phyloP scores from a whole-genome alignment of 2,797 vertebrate species.

The Cuniculus paca region DNA sequence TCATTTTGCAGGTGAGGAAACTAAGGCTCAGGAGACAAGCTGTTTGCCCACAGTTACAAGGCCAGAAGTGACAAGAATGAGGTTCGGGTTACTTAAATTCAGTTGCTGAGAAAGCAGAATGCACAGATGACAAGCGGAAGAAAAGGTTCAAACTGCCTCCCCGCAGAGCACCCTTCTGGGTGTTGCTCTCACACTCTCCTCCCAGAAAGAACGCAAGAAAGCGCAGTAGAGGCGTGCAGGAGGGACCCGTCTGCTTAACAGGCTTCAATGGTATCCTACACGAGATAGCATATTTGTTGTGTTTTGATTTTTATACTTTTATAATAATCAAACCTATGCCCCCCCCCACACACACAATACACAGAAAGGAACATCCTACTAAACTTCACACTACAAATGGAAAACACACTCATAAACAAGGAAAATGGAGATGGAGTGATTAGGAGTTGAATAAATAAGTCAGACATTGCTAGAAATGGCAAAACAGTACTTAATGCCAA shows the following conservation, averaged over 20 bases:
- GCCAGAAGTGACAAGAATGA: not conserved
- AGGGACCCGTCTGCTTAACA: too few relatives aligned
- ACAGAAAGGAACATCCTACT: not conserved
- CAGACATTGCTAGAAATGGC: constrained; percentile 16
- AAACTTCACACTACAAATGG: not conserved
- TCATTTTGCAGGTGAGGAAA: not conserved
- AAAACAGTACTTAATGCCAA: not conserved
- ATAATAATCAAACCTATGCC: not conserved
- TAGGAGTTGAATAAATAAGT: constrained; percentile 12
- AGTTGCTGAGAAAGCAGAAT: not conserved
- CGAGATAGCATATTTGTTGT: not conserved
- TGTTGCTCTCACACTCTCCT: not conserved
- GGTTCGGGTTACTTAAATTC: not conserved
- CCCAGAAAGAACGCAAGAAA: not conserved
- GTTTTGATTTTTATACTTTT: not conserved
- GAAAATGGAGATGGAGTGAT: not conserved
- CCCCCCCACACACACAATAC: not conserved
- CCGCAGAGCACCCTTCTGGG: too few relatives aligned
- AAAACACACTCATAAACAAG: not conserved
- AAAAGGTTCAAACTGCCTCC: not conserved
- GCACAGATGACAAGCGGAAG: not conserved
- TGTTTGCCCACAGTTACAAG: not conserved
- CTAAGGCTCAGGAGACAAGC: not conserved
- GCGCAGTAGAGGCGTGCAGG: not conserved
- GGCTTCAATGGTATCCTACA: not conserved